These are phyloP conservation scores for Calypte anna DNA, from an alignment of 2,113 vertebrate genomes.

Conservation along the genomic window DNA sequence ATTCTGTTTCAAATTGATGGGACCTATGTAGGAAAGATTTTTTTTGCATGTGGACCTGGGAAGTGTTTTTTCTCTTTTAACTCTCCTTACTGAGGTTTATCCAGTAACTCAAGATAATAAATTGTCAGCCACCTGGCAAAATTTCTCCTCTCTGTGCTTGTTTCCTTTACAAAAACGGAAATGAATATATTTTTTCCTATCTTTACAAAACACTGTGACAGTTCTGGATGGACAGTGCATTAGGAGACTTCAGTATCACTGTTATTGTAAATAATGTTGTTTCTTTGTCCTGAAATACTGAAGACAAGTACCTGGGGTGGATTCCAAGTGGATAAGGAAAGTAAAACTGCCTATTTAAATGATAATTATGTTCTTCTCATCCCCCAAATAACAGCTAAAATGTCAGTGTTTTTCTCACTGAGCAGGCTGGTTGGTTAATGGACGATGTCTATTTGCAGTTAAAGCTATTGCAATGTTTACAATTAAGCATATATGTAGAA, in stretches of 20 bases:
- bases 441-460: conserved; percentile 76
- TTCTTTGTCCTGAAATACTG: background rate
- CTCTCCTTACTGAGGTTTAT: background rate
- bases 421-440: conserved; percentile 71
- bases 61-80: background rate
- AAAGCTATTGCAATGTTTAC: conserved; percentile 68
- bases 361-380: conserved; percentile 44
- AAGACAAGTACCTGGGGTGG: background rate
- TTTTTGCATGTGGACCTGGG: background rate
- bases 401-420: conserved; percentile 60
- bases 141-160: background rate
- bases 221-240: background rate
- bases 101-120: background rate
- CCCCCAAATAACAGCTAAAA: conserved; percentile 57
- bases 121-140: background rate
- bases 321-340: background rate
- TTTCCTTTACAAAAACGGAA: background rate
- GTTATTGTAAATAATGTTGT: background rate
- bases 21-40: background rate
- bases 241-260: background rate
- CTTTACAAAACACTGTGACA: background rate
- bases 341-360: conserved; percentile 51
- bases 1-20: background rate
- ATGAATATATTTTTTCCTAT: background rate
- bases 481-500: conserved; percentile 68